Evolutionary conservation across 2,888 invertebrate genomes (phyloP).

Genomic region (Dinocampus coccinellae): DNA sequence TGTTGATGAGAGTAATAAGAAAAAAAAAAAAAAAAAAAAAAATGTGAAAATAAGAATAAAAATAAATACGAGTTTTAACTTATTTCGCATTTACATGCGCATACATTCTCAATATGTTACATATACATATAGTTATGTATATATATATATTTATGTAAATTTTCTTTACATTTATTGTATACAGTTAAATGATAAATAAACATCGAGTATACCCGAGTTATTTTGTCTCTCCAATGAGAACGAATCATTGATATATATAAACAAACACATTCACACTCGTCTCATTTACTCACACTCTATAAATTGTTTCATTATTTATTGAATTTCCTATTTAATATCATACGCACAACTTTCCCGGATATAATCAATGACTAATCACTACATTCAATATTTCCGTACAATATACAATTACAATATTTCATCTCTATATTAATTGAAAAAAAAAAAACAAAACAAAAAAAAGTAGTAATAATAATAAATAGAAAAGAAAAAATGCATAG

Average conservation of each 20-base stretch:
- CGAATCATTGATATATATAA: background rate
- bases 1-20: background rate
- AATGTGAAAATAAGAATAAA: background rate
- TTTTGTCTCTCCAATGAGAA: background rate
- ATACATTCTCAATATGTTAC: background rate
- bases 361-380: constrained; percentile 24
- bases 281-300: background rate
- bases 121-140: background rate
- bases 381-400: background rate
- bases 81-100: background rate
- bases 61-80: background rate
- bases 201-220: background rate
- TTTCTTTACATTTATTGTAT: background rate
- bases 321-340: constrained; percentile 21
- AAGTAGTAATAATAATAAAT: no score
- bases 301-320: constrained; percentile 5
- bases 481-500: no score
- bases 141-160: background rate
- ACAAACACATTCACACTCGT: background rate
- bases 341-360: constrained; percentile 21
- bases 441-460: background rate
- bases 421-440: background rate
- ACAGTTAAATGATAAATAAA: background rate
- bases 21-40: constrained; percentile 8
- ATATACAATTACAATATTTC: background rate